phyloP scores from a whole-genome alignment of 1,140 invertebrate genomes.

The Nixonia krombeini region DNA sequence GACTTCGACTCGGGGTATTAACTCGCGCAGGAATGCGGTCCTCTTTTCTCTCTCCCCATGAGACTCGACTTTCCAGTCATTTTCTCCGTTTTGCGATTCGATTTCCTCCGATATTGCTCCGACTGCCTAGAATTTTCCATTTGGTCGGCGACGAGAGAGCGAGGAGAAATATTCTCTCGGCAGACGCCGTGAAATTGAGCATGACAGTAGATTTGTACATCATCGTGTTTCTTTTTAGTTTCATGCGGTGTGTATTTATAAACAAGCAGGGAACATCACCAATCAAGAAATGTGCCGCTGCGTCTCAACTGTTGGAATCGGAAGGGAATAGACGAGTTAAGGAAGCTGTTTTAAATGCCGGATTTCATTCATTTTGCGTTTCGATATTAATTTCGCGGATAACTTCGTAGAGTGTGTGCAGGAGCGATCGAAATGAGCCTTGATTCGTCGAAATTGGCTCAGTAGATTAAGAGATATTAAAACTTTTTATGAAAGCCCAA shows the following conservation, averaged over 20 bases:
- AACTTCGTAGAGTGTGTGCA: too few relatives aligned
- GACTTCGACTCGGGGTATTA: slow-evolving; percentile 60
- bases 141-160: slow-evolving; percentile 56
- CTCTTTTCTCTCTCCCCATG: slow-evolving; percentile 15
- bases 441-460: too few relatives aligned
- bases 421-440: too few relatives aligned
- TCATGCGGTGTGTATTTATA: not conserved
- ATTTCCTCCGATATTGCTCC: slow-evolving; percentile 68
- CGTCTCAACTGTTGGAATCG: too few relatives aligned
- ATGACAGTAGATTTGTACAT: slow-evolving; percentile 39
- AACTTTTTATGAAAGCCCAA: too few relatives aligned
- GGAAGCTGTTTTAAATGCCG: too few relatives aligned
- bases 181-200: slow-evolving; percentile 45
- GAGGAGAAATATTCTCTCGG: slow-evolving; percentile 35
- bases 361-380: too few relatives aligned
- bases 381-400: too few relatives aligned
- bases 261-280: not conserved
- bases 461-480: too few relatives aligned
- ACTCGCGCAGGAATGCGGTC: slow-evolving; percentile 61
- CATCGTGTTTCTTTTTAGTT: slow-evolving; percentile 19
- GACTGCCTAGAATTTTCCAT: slow-evolving; percentile 65
- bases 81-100: slow-evolving; percentile 69
- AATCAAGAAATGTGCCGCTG: too few relatives aligned
- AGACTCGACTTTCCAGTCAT: slow-evolving; percentile 56
- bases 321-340: too few relatives aligned